Evolutionary conservation across 1,140 invertebrate species (phyloP), one percentile per base, ranked within the genome.

Genomic region (Leguminivora glycinivorella): DNA sequence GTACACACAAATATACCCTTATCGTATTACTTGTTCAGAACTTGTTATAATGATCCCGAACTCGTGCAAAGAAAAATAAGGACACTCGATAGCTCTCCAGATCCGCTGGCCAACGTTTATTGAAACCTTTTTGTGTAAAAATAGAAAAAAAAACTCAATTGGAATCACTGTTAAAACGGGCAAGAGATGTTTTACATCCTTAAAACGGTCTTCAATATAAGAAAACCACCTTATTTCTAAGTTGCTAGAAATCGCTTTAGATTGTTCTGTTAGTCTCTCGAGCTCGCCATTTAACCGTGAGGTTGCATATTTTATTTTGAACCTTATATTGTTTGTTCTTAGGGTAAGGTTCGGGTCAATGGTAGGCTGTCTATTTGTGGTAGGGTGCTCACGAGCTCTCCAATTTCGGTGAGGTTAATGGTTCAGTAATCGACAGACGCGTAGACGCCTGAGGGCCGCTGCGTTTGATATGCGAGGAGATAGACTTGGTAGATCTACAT

Each of bases 401-500:
- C 71, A 82, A 81, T 80, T 83, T 81, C 70, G 74, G 83, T 77
- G 76, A 80, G 79, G 81, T 85, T 83, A 87, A 87, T 87, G 84
- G 83, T 85, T 83, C 71, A 81, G 79, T 87, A 86, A 86, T 86
- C 83, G 84, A 87, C 78, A 76, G 73, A 75, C 69, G 75, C 75
- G 75, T 72, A 76, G 73, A 75, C 69, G 75, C 76, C 76, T 72
- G 75, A 77, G 82, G 78, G 78, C 76, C 52, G 56, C 68, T 85
- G 83, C 71, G 79, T 83, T 84, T 86, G 84, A 86, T 86, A 86
- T 82, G 79, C 76, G 52, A 66, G 26, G 25, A 69, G 17, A 24
- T 58, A 56, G 47, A 25, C 24, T 47, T 9, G n/a, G 43, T 71
- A 34, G 70, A 71, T 38, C 29, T 38, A 40, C 14, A 22, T 29